Evolutionary conservation across 2,113 vertebrate genomes (phyloP).

Genomic region (Myanophis thanlyinensis): DNA sequence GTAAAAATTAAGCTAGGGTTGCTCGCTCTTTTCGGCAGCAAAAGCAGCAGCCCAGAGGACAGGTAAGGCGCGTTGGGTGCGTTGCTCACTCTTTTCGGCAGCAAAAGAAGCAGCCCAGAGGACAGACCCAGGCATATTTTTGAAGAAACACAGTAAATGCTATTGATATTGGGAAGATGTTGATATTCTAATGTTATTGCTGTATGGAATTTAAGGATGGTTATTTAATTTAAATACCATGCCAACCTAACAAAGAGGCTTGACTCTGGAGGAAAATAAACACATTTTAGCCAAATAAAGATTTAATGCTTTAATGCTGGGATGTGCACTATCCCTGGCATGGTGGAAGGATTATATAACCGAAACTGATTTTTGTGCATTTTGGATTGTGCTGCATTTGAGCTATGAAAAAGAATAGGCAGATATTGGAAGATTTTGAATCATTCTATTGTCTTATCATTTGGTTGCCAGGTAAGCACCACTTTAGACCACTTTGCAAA

Average conservation of each 20-base stretch:
- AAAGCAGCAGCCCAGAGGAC: too few species aligned
- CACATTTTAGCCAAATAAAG: neutral
- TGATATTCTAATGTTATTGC: neutral
- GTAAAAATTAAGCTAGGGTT: too few species aligned
- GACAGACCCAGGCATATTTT: too few species aligned
- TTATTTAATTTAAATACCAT: neutral
- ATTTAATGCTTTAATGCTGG: neutral
- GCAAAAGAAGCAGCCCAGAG: too few species aligned
- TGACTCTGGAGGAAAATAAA: neutral
- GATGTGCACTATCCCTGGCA: neutral
- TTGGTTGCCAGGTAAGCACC: neutral
- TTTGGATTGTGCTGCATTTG: neutral
- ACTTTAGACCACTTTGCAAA: neutral
- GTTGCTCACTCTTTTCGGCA: too few species aligned
- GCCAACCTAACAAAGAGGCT: neutral
- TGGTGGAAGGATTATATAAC: neutral
- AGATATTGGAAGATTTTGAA: neutral
- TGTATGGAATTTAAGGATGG: neutral
- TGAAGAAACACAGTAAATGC: too few species aligned
- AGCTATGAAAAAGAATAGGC: neutral
- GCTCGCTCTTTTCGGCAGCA: too few species aligned
- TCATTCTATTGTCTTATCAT: neutral
- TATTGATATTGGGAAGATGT: neutral
- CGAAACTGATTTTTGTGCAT: neutral
- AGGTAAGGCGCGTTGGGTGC: too few species aligned